Conservation (phyloP, 1,140 invertebrate genomes). For the Zophobas atratus region DNA sequence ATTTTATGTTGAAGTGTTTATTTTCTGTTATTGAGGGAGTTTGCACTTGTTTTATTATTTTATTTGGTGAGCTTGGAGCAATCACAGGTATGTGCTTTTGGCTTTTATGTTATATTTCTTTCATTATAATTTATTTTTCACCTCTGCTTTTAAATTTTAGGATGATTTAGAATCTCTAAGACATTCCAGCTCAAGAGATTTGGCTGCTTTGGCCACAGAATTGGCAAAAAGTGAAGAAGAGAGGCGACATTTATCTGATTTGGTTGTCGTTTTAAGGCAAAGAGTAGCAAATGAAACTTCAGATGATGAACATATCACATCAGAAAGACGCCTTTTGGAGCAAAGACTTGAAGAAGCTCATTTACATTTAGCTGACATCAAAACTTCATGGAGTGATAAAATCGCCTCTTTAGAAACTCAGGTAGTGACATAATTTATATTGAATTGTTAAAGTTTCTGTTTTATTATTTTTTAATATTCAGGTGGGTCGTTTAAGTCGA, state of each 20-base stretch:
- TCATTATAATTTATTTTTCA: conserved; percentile 17
- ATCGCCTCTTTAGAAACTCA: conserved; percentile 89
- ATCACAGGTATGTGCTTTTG: conserved; percentile 64
- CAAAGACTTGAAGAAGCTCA: conserved; percentile 87
- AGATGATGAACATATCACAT: conserved; percentile 73
- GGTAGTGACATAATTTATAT: conserved; percentile 67
- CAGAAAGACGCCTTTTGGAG: conserved; percentile 79
- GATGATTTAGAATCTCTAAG: conserved; percentile 79
- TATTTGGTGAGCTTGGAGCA: conserved; percentile 55
- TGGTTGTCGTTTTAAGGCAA: conserved; percentile 77
- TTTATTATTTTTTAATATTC: conserved; percentile 50
- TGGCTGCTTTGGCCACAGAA: conserved; percentile 72
- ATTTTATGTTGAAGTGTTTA: conserved; percentile 40
- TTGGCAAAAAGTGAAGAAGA: conserved; percentile 77
- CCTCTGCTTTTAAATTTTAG: conserved; percentile 66
- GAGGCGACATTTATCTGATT: conserved; percentile 76
- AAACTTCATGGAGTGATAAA: conserved; percentile 91
- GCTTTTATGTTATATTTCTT: conserved; percentile 22
- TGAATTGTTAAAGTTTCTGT: neutral
- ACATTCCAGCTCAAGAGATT: conserved; percentile 76
- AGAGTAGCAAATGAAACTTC: conserved; percentile 70
- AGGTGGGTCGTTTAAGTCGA: conserved; percentile 82
- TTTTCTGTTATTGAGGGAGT: conserved; percentile 35
- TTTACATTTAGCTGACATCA: conserved; percentile 88
- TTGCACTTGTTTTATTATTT: conserved; percentile 52